These are phyloP conservation scores for Micromussa lordhowensis DNA, from an alignment of 92 coral and sea anemone species.

Conservation along the genomic window DNA sequence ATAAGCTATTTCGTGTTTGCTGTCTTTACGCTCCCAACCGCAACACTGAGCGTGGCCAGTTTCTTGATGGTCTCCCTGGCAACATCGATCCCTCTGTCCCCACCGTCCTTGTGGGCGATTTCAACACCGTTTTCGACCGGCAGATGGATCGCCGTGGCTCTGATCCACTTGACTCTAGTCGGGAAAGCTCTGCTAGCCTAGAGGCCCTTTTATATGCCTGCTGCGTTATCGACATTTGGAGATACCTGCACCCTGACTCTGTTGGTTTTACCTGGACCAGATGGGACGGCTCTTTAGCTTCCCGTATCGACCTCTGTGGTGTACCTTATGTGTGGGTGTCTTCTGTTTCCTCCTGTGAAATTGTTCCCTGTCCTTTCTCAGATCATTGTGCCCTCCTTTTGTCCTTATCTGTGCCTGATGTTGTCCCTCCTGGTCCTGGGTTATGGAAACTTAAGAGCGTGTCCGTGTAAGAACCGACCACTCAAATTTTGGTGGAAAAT, in stretches of 20 bases:
- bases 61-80: background rate
- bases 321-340: slow-evolving; percentile 20
- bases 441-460: slow-evolving; percentile 37
- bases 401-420: background rate
- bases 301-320: slow-evolving; percentile 51
- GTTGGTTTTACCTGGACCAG: slow-evolving; percentile 32
- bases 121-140: background rate
- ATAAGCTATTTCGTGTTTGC: background rate
- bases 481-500: no score
- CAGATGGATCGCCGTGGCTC: background rate
- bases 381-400: slow-evolving; percentile 8
- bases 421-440: slow-evolving; percentile 6
- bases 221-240: slow-evolving; percentile 33
- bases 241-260: slow-evolving; percentile 5
- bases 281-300: slow-evolving; percentile 32
- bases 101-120: background rate
- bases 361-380: slow-evolving; percentile 28
- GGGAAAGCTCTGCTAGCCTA: background rate
- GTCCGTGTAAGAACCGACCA: no score
- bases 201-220: background rate
- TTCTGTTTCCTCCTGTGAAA: background rate
- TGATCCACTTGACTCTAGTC: background rate
- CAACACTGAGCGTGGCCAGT: slow-evolving; percentile 27
- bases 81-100: background rate
- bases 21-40: slow-evolving; percentile 20